Percentiles rank a stretch among this genome's conserved stretches.
These are phyloP conservation scores for Pollachius pollachius DNA, from an alignment of 2,113 vertebrate genomes.

Conservation along the genomic window DNA sequence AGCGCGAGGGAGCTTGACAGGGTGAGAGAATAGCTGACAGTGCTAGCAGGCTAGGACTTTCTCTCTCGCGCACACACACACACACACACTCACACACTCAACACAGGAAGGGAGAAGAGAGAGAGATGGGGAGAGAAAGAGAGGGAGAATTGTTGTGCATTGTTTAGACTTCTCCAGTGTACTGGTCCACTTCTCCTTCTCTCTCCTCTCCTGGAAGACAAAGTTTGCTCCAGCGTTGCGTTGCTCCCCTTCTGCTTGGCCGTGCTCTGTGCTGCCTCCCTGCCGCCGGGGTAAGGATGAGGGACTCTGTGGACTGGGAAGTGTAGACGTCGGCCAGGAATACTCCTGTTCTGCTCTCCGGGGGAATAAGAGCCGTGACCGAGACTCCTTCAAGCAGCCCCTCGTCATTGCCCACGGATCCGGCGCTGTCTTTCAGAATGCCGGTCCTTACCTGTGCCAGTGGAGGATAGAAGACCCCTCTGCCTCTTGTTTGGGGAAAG, in stretches of 20 bases:
- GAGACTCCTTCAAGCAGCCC: conserved; percentile 12
- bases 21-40: conserved; percentile 52
- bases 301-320: conserved; percentile 52
- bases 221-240: conserved; percentile 36
- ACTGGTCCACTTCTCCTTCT: conserved; percentile 40
- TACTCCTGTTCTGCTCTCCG: conserved; percentile 33
- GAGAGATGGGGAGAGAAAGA: conserved; percentile 52
- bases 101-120: no score
- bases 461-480: conserved; percentile 46
- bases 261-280: conserved; percentile 47
- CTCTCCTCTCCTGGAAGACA: conserved; percentile 30
- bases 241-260: conserved; percentile 29
- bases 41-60: conserved; percentile 60
- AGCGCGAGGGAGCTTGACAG: conserved; percentile 43
- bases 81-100: conserved; percentile 18
- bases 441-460: conserved; percentile 37
- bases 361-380: conserved; percentile 21
- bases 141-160: conserved; percentile 62
- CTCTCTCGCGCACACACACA: conserved; percentile 27
- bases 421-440: conserved; percentile 44
- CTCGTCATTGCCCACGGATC: conserved; percentile 18
- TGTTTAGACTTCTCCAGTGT: conserved; percentile 50
- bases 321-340: conserved; percentile 38
- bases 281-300: conserved; percentile 28
- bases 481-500: conserved; percentile 23